A percentile compares a stretch with the other conserved stretches of the same genome.
phyloP scores from a whole-genome alignment of 2,888 invertebrate species.

The Spatulosminthurus flaviceps region DNA sequence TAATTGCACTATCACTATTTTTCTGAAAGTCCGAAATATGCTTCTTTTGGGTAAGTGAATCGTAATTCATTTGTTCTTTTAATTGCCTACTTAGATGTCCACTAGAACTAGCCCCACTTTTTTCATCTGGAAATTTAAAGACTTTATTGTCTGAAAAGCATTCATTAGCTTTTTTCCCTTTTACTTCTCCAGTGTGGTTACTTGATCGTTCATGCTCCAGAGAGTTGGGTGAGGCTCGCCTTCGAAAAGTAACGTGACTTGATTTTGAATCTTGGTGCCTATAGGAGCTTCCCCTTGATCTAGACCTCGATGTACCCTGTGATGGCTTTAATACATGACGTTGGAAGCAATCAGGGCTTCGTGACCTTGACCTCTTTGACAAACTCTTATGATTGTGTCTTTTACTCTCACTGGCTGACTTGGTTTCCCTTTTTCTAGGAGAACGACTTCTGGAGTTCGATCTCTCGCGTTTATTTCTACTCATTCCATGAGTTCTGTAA shows the following conservation, averaged over 20 bases:
- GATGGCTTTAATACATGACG: not conserved
- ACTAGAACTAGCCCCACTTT: no score
- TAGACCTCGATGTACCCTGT: not conserved
- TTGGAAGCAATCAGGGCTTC: not conserved
- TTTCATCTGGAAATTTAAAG: no score
- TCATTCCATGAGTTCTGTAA: not conserved
- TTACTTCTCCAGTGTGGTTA: not conserved
- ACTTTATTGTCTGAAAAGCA: no score
- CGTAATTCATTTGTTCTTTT: no score
- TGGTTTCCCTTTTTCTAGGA: not conserved
- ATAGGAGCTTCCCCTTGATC: not conserved
- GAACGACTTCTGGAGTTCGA: not conserved
- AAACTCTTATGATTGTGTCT: not conserved
- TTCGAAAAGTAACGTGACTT: not conserved
- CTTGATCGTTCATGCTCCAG: not conserved
- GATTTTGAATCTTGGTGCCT: not conserved
- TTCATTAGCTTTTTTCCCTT: no score
- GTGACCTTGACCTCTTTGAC: not conserved
- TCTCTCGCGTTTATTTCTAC: not conserved
- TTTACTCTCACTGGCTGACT: not conserved
- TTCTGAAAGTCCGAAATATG: not conserved
- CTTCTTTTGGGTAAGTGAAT: no score
- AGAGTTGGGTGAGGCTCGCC: not conserved
- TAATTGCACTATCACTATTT: not conserved
- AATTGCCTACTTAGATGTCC: no score